phyloP scores from a whole-genome alignment of 2,888 invertebrate genomes.

The Sinhomidia bicolor region DNA sequence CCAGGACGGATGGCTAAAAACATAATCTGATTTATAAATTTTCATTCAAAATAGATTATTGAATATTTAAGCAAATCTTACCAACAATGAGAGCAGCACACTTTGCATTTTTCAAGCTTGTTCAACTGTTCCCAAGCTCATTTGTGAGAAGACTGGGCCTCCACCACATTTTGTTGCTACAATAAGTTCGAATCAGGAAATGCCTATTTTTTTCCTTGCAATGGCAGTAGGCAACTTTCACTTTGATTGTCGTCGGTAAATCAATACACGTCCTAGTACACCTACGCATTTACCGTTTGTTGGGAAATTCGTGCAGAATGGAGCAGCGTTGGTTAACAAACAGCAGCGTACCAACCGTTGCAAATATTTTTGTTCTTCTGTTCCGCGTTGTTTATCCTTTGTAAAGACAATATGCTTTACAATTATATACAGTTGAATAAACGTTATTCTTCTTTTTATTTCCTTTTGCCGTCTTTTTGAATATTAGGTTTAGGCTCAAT shows the following conservation, averaged over 20 bases:
- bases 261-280: not conserved
- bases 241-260: not conserved
- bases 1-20: not conserved
- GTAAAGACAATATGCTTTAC: too few species aligned
- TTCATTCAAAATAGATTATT: not conserved
- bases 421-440: too few species aligned
- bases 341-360: too few species aligned
- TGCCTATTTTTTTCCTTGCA: not conserved
- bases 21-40: not conserved
- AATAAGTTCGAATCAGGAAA: conserved; percentile 44
- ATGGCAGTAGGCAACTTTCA: not conserved
- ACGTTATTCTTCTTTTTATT: too few species aligned
- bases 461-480: too few species aligned
- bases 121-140: conserved; percentile 46
- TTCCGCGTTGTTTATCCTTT: too few species aligned
- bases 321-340: too few species aligned
- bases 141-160: conserved; percentile 47
- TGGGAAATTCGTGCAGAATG: too few species aligned
- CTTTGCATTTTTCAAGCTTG: conserved; percentile 28
- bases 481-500: too few species aligned
- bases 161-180: conserved; percentile 25
- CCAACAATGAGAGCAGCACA: not conserved
- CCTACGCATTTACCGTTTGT: not conserved
- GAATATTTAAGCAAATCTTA: conserved; percentile 25
- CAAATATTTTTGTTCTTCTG: too few species aligned